Conservation (phyloP, 2,113 vertebrate species). For the Perca schrenkii region DNA sequence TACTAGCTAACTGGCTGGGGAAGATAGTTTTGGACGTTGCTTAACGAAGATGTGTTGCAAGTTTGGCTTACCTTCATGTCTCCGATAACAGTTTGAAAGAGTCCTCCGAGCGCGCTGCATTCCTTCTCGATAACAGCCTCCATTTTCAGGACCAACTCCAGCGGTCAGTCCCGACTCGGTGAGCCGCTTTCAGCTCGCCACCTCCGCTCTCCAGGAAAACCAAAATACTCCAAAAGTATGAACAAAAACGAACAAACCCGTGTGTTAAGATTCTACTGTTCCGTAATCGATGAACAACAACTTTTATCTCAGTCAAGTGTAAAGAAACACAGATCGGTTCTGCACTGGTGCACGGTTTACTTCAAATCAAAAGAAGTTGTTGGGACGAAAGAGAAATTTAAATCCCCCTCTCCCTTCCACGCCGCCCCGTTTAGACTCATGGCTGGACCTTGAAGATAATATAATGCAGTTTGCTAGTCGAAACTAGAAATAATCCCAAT, state of each 20-base stretch:
- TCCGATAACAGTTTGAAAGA: slow-evolving; percentile 87
- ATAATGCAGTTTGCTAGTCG: not conserved
- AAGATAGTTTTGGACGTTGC: not conserved
- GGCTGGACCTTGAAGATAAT: slow-evolving; percentile 12
- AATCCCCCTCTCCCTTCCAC: slow-evolving; percentile 72
- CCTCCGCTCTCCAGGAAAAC: slow-evolving; percentile 45
- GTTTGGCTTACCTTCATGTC: slow-evolving; percentile 86
- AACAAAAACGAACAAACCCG: not conserved
- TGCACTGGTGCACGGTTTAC: slow-evolving; percentile 32
- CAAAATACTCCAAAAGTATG: not conserved
- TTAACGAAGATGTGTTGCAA: not conserved
- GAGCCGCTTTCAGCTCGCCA: slow-evolving; percentile 59
- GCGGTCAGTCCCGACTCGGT: slow-evolving; percentile 69
- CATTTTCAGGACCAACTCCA: slow-evolving; percentile 82
- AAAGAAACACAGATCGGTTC: slow-evolving; percentile 2
- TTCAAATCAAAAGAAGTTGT: slow-evolving; percentile 59
- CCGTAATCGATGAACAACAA: not conserved
- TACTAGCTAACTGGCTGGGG: not conserved
- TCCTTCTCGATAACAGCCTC: slow-evolving; percentile 88
- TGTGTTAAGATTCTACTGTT: not conserved
- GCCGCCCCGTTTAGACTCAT: slow-evolving; percentile 59
- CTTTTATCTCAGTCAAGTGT: not conserved
- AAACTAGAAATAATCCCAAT: slow-evolving; percentile 18
- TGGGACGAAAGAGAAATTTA: slow-evolving; percentile 73
- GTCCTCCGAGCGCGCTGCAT: slow-evolving; percentile 88